Evolutionary conservation across 1,140 invertebrate genomes (phyloP), one percentile per base, ranked within the genome.

Genomic region (Danaus plexippus): DNA sequence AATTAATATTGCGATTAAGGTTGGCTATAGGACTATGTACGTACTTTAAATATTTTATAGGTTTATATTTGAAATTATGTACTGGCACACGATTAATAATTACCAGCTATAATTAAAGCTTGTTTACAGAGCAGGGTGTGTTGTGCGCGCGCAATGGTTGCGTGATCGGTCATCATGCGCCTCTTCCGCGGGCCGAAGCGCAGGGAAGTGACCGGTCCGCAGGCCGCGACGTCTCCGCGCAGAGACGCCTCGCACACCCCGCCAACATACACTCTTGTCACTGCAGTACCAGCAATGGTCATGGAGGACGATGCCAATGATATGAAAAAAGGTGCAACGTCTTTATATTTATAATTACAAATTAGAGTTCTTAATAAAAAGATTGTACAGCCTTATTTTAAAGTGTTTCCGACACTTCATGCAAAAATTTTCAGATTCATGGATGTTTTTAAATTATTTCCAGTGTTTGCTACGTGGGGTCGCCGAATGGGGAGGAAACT

Each of bases 401-500:
- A 32, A 32, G 5, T 32, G 22, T 32, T 32, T 32, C 15, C 40
- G 13, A 10, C 1, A 22, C 15, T 49, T 32, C 15, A 22, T 22
- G 10, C n/a, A n/a, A 18, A n/a, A 49, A 32, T 22, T 49, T 18
- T n/a, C 15, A 15, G 32, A 49, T 22, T 22, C 41, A 52, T 52
- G 40, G 11, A 43, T 11, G 9, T 51, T 48, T 54, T 66, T 69
- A 67, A 54, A 57, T 62, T 58, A 56, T 44, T 88, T 89, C 52
- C 88, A 93, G 93, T 93, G 66, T 89, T 94, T 60, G 90, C 91
- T 54, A 93, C 93, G 59, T 95, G 94, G 94, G 92, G 93, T 68
- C 90, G 92, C 54, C 89, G 90, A 52, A 93, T 95, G 92, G 92
- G 93, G 57, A 92, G 91, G 66, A 94, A 94, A 75, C 88, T 95